These are phyloP conservation scores for Schmidtea mediterranea DNA, from an alignment of 1,140 invertebrate genomes.

Conservation along the genomic window DNA sequence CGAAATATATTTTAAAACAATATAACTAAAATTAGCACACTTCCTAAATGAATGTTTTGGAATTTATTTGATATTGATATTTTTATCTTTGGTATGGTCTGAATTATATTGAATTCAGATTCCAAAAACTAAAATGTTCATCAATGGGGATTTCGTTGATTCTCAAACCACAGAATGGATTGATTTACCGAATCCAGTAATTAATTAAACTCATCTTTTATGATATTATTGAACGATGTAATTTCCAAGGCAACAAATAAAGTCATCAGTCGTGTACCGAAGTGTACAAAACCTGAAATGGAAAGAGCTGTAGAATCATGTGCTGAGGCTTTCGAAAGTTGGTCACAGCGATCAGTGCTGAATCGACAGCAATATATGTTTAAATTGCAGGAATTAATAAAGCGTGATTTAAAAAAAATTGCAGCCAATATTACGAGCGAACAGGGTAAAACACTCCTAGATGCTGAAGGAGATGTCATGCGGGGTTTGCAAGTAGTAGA, in stretches of 20 bases:
- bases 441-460: constrained; percentile 82
- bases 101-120: too few species aligned
- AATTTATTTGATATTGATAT: too few species aligned
- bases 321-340: constrained; percentile 50
- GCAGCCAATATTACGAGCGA: constrained; percentile 72
- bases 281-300: constrained; percentile 67
- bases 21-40: too few species aligned
- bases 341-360: constrained; percentile 70
- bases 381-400: constrained; percentile 50
- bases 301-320: constrained; percentile 55
- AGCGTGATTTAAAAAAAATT: constrained; percentile 49
- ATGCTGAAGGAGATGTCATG: constrained; percentile 90
- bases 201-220: constrained; percentile 21
- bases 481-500: constrained; percentile 79
- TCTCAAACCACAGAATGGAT: constrained; percentile 71
- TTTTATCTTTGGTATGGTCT: too few species aligned
- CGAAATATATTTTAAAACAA: too few species aligned
- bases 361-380: constrained; percentile 85
- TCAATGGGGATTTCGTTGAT: constrained; percentile 74
- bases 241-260: constrained; percentile 39
- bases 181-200: constrained; percentile 67
- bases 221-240: constrained; percentile 4
- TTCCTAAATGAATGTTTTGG: too few species aligned
- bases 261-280: constrained; percentile 51
- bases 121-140: constrained; percentile 44